Conservation (phyloP, 2,113 vertebrate species). For the Pseudonaja textilis region DNA sequence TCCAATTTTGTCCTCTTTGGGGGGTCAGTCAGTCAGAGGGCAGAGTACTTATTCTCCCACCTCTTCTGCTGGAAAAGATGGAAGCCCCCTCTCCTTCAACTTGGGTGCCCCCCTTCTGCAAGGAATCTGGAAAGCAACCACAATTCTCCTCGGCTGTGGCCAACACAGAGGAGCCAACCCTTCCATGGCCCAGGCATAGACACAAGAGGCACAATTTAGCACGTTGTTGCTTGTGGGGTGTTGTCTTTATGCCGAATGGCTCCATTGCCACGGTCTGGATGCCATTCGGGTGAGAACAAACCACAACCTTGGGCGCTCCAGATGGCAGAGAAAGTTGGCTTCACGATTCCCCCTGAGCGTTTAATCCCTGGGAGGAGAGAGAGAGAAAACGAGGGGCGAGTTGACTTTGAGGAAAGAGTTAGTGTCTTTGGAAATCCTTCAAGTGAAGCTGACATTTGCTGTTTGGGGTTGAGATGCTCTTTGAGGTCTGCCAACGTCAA, state of each 20-base stretch:
- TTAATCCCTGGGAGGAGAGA: not conserved
- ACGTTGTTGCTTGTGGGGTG: not conserved
- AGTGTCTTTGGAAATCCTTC: not conserved
- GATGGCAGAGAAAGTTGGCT: not conserved
- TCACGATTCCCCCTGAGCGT: not conserved
- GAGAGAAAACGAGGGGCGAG: no score
- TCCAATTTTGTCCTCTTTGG: not conserved
- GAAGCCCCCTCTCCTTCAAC: not conserved
- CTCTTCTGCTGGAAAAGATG: not conserved
- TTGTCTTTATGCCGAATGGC: not conserved
- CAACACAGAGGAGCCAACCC: not conserved
- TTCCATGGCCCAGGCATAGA: not conserved
- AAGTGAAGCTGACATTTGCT: not conserved
- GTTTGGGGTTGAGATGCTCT: not conserved
- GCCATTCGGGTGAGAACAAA: not conserved
- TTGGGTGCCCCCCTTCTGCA: not conserved
- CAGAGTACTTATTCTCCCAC: no score
- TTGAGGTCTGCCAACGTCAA: not conserved
- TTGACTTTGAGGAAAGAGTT: not conserved
- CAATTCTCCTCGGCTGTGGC: not conserved
- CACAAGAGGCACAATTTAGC: not conserved
- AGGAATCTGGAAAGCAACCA: not conserved
- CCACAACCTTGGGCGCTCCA: not conserved
- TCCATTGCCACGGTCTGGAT: not conserved
- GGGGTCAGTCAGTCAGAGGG: not conserved